Evolutionary conservation across 2,113 vertebrate genomes (phyloP).

Genomic region (Apteryx mantelli): DNA sequence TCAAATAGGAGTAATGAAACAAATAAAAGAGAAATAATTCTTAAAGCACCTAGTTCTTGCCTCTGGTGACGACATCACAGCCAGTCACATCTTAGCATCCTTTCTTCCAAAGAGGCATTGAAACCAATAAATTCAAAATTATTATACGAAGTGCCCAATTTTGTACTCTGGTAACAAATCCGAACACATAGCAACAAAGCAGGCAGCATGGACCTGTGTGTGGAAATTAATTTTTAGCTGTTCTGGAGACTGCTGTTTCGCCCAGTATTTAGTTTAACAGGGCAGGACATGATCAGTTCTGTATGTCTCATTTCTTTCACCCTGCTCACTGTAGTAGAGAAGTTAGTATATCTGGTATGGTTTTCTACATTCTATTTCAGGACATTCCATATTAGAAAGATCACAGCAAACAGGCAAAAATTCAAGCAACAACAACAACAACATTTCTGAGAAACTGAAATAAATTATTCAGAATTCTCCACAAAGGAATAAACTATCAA

Average conservation of each 20-base stretch:
- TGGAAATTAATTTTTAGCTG: background rate
- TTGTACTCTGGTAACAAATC: background rate
- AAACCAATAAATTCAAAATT: conserved; percentile 64
- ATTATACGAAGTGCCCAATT: background rate
- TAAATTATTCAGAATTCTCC: background rate
- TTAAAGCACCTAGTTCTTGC: conserved; percentile 11
- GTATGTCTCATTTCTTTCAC: background rate
- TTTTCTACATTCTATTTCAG: background rate
- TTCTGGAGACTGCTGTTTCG: background rate
- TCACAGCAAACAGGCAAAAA: background rate
- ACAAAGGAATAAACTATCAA: background rate
- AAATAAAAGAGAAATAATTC: conserved; percentile 75
- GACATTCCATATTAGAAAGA: background rate
- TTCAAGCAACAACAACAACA: background rate
- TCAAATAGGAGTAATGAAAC: conserved; percentile 65
- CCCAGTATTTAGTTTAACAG: background rate
- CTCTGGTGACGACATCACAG: conserved; percentile 9
- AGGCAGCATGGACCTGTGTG: background rate
- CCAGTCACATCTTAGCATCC: background rate
- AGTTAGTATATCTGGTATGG: background rate
- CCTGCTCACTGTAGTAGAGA: background rate
- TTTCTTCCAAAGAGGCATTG: conserved; percentile 61
- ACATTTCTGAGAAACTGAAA: background rate
- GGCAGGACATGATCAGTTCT: conserved; percentile 10
- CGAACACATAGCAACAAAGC: background rate